Base-by-base conservation (phyloP, 2,113 vertebrate genomes). In the Jaculus jaculus region DNA sequence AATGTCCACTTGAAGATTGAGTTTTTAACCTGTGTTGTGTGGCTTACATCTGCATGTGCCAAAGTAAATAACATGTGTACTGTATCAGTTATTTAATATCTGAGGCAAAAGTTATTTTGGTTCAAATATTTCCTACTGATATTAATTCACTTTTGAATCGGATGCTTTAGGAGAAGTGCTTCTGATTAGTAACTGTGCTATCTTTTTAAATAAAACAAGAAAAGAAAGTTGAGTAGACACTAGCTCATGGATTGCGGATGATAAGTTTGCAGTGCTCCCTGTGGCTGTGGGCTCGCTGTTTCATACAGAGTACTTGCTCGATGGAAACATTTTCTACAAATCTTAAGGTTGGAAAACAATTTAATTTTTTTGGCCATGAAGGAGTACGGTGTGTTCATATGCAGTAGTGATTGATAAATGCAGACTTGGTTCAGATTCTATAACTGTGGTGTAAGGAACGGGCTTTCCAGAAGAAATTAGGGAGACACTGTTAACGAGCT, bases 141-240 rank as follows among this genome's bases (percentile, higher is more conserved):
- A 69, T 42, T 32, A 61, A 85, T 69, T 89, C 39, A 7, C 58
- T 79, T 89, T 68, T n/a, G 32, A 86, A 37, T 34, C 16, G 7
- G 11, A 18, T 72, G 5, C 63, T 91, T 85, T 30, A 66, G 9
- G 72, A 61, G n/a, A 66, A 9, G 79, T 51, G 72, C 54, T 94
- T 95, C 32, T n/a, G 39, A 68, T 79, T 91, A 80, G 28, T 16
- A 51, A 74, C 60, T 5, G 30, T 77, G 20, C 78, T 89, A 80
- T 74, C 66, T 88, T 84, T 83, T 94, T 37, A 73, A 84, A 77
- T 84, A 54, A 90, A 82, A 60, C 24, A 82, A 83, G n/a, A 75
- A 75, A 60, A 89, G 32, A 79, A 84, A 51, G 21, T 71, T 71
- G 42, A 20, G 47, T 37, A 72, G 58, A 89, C 18, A 71, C 4